phyloP scores from a whole-genome alignment of 2,797 vertebrate genomes.

The Gadopsis marmoratus region DNA sequence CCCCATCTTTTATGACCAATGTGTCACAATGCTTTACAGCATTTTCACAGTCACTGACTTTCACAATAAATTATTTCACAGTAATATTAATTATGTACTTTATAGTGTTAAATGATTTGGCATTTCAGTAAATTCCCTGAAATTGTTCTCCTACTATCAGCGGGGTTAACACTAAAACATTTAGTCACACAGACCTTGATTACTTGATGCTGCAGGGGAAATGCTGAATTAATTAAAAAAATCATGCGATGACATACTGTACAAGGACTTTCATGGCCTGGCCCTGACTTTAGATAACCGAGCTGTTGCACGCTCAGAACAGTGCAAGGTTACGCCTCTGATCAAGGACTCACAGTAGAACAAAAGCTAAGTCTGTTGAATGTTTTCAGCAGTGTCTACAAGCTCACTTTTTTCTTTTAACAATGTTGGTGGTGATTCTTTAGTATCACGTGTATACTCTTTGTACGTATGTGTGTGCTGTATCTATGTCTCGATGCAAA shows the following conservation, averaged over 20 bases:
- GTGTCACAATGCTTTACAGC: background rate
- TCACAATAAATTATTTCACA: background rate
- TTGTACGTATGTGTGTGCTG: too few species aligned
- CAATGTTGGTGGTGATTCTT: background rate
- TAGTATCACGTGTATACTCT: background rate
- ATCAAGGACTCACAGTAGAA: slow-evolving; percentile 43
- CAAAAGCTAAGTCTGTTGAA: slow-evolving; percentile 4
- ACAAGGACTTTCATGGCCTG: slow-evolving; percentile 12
- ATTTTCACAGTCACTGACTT: slow-evolving; percentile 1
- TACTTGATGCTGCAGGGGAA: slow-evolving; percentile 29
- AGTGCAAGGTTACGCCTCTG: slow-evolving; percentile 41
- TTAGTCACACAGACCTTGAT: slow-evolving; percentile 17
- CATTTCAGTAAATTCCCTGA: slow-evolving; percentile 17
- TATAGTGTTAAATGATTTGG: background rate
- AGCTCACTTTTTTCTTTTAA: background rate
- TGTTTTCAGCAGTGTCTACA: background rate
- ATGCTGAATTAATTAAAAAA: slow-evolving; percentile 16
- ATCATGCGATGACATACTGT: slow-evolving; percentile 22
- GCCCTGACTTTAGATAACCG: slow-evolving; percentile 31
- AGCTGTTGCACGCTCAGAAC: slow-evolving; percentile 29
- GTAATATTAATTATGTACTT: slow-evolving; percentile 1
- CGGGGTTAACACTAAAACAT: slow-evolving; percentile 12
- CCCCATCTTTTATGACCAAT: slow-evolving; percentile 21
- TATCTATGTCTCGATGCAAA: background rate
- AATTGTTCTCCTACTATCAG: background rate